These are phyloP conservation scores for Oceanodroma leucorhoa DNA, from an alignment of 2,797 vertebrate genomes.

Conservation along the genomic window DNA sequence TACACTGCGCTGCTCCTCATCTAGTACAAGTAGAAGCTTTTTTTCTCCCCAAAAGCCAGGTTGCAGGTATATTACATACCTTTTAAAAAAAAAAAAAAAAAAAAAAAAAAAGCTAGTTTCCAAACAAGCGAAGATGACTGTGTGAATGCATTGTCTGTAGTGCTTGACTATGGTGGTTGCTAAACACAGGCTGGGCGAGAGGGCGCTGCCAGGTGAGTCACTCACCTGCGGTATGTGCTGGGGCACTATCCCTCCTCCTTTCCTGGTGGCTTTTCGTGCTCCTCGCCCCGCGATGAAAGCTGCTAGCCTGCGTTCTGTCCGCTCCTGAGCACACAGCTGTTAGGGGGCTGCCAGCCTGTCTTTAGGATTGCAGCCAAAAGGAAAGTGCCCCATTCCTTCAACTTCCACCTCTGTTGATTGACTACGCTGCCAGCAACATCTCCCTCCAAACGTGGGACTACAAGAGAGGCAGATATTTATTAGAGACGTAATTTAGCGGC, in stretches of 20 bases:
- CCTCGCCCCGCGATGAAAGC: not conserved
- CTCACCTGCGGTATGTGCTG: not conserved
- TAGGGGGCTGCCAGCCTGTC: not conserved
- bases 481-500: not conserved
- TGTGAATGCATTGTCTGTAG: not conserved
- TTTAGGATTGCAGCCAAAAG: not conserved
- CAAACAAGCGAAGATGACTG: not conserved
- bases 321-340: accelerated
- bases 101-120: not conserved
- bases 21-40: not conserved
- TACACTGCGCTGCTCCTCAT: accelerated
- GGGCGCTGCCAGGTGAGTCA: not conserved
- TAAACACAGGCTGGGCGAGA: not conserved
- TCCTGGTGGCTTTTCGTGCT: not conserved
- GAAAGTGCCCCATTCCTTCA: not conserved
- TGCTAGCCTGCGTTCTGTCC: not conserved
- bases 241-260: not conserved
- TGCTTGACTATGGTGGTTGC: not conserved
- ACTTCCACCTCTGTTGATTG: not conserved
- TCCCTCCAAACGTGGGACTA: accelerated
- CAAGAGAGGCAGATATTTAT: not conserved
- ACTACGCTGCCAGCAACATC: not conserved
- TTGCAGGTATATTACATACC: accelerated
- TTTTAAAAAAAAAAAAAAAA: no score
- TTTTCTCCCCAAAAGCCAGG: not conserved